These are phyloP conservation scores for Cosmia trapezina DNA, from an alignment of 2,888 invertebrate species.

Conservation along the genomic window DNA sequence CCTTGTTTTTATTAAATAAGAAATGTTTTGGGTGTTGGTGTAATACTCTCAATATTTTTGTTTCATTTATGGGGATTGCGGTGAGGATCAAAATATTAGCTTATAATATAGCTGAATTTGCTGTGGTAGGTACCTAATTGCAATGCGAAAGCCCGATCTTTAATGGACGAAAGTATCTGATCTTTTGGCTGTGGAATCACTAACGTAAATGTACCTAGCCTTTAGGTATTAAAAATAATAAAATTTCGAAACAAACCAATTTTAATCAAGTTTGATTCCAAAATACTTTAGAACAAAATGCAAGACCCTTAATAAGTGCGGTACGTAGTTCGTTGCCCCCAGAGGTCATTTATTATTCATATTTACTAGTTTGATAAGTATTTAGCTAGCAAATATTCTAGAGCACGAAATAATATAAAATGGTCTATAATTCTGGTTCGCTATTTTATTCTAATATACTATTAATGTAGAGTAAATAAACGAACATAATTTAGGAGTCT, in stretches of 20 bases:
- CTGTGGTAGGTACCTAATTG: too few relatives aligned
- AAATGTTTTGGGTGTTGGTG: constrained; percentile 18
- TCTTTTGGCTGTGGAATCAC: background rate
- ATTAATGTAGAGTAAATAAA: constrained; percentile 9
- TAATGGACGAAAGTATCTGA: too few relatives aligned
- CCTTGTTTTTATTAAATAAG: constrained; percentile 43
- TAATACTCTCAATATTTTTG: background rate
- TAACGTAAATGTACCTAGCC: too few relatives aligned
- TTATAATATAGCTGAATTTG: background rate
- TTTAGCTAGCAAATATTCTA: constrained; percentile 27
- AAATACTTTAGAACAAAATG: too few relatives aligned
- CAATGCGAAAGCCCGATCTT: too few relatives aligned
- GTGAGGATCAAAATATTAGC: background rate
- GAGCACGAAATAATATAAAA: constrained; percentile 5
- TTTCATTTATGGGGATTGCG: background rate
- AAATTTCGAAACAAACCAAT: background rate
- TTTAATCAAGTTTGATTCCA: background rate
- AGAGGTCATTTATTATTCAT: constrained; percentile 37
- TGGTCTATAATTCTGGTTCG: background rate
- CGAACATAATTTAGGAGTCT: constrained; percentile 2
- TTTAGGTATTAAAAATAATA: background rate
- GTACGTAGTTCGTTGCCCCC: background rate
- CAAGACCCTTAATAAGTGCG: background rate
- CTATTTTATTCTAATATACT: constrained; percentile 1
- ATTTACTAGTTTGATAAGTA: constrained; percentile 28